Evolutionary conservation across 2,888 invertebrate species (phyloP).

Genomic region (Spodoptera littoralis): DNA sequence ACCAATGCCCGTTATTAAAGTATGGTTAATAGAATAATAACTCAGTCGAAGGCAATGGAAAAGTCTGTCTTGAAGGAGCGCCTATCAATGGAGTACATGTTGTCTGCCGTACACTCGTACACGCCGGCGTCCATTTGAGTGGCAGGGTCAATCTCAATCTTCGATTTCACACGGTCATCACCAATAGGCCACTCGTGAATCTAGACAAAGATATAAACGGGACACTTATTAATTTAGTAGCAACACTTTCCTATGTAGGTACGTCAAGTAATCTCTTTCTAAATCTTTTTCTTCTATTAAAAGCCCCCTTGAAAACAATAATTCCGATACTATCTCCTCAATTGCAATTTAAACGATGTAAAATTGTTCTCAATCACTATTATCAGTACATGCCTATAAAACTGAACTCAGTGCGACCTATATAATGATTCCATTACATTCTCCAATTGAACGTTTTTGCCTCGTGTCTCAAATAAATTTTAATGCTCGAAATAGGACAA

Average conservation of each 20-base stretch:
- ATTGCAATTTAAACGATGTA: too few species aligned
- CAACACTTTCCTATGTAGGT: too few species aligned
- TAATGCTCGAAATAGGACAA: constrained; percentile 33
- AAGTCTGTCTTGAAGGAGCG: constrained; percentile 98
- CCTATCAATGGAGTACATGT: constrained; percentile 97
- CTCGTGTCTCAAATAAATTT: constrained; percentile 28
- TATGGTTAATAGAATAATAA: constrained; percentile 1
- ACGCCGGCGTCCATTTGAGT: constrained; percentile 99
- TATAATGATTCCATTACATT: constrained; percentile 26
- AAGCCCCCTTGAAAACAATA: too few species aligned
- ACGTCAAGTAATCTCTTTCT: too few species aligned
- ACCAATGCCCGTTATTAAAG: background rate
- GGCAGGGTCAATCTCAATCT: constrained; percentile 97
- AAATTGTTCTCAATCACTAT: background rate
- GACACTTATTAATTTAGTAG: constrained; percentile 1
- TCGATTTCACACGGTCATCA: constrained; percentile 95
- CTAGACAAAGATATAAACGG: constrained; percentile 78
- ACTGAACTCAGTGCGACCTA: constrained; percentile 29
- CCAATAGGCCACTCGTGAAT: constrained; percentile 97
- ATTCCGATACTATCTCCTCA: too few species aligned
- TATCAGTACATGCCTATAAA: constrained; percentile 14
- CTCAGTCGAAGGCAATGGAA: constrained; percentile 95
- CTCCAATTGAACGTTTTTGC: constrained; percentile 29
- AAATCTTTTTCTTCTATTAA: too few species aligned
- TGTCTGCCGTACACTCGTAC: constrained; percentile 97